phyloP scores from a whole-genome alignment of 2,888 invertebrate species.

The Diplolepis rosae region DNA sequence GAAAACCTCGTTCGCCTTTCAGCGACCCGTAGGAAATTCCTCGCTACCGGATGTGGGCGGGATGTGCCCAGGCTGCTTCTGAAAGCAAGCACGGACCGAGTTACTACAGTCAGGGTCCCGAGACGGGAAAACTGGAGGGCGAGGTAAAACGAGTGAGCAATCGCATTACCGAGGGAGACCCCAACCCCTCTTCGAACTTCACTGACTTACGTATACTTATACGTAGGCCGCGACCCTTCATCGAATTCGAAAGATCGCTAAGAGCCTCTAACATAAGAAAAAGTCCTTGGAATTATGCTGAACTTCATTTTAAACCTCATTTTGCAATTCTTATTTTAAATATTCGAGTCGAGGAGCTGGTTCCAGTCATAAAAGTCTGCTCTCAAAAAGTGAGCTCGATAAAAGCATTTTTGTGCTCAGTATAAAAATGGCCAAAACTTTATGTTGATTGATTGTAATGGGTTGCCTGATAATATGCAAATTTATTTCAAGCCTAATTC shows the following conservation, averaged over 20 bases:
- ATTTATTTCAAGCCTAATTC: too few species aligned
- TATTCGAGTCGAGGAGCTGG: too few species aligned
- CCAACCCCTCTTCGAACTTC: slow-evolving; percentile 64
- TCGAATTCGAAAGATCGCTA: not conserved
- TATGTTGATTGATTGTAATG: too few species aligned
- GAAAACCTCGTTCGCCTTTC: slow-evolving; percentile 57
- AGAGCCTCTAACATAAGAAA: not conserved
- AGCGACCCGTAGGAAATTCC: slow-evolving; percentile 48
- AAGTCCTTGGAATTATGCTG: not conserved
- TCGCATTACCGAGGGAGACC: slow-evolving; percentile 62
- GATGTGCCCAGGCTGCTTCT: slow-evolving; percentile 42
- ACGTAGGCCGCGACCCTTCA: not conserved
- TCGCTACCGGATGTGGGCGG: slow-evolving; percentile 49
- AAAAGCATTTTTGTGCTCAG: too few species aligned
- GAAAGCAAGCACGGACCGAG: slow-evolving; percentile 28
- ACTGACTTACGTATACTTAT: slow-evolving; percentile 9
- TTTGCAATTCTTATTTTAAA: not conserved
- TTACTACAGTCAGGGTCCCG: slow-evolving; percentile 40
- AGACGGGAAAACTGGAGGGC: slow-evolving; percentile 50
- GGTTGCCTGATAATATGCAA: too few species aligned
- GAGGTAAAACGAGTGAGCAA: slow-evolving; percentile 64
- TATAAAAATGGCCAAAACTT: too few species aligned
- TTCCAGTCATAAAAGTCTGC: too few species aligned
- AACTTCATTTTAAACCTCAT: not conserved
- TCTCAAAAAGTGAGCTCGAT: too few species aligned